phyloP scores from a whole-genome alignment of 2,797 vertebrate species.

The Kryptopterus vitreolus region DNA sequence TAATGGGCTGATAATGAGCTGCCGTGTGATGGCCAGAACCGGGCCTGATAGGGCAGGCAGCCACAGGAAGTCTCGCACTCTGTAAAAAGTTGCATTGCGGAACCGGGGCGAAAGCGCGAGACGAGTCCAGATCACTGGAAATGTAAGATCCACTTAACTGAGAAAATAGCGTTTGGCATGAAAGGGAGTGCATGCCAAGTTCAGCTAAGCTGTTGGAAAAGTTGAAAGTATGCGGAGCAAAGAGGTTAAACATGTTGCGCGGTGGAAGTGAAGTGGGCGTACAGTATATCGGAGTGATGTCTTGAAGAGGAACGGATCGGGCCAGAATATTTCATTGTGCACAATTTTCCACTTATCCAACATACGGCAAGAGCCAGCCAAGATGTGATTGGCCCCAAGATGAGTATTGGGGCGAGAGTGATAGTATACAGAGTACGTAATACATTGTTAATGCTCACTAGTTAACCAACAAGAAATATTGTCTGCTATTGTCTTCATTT shows the following conservation, averaged over 20 bases:
- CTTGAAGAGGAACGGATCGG: slow-evolving; percentile 8
- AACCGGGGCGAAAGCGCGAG: slow-evolving; percentile 50
- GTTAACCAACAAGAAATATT: too few relatives aligned
- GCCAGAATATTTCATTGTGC: slow-evolving; percentile 7
- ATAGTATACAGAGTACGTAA: too few relatives aligned
- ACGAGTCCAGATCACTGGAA: slow-evolving; percentile 53
- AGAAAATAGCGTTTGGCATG: slow-evolving; percentile 51
- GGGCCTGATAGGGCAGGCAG: slow-evolving; percentile 67
- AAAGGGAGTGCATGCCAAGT: slow-evolving; percentile 37
- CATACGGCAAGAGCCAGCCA: not conserved
- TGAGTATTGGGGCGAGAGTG: too few relatives aligned
- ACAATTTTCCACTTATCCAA: slow-evolving; percentile 13
- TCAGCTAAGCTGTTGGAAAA: slow-evolving; percentile 40
- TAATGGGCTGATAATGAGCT: slow-evolving; percentile 80
- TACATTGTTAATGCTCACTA: too few relatives aligned
- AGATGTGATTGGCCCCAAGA: not conserved
- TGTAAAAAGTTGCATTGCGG: slow-evolving; percentile 64
- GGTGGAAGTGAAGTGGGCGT: slow-evolving; percentile 24
- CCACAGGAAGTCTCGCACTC: slow-evolving; percentile 73
- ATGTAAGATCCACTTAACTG: slow-evolving; percentile 40
- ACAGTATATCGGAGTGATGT: slow-evolving; percentile 1
- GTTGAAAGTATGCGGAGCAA: slow-evolving; percentile 17
- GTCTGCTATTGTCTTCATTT: too few relatives aligned
- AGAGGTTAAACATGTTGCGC: slow-evolving; percentile 43
- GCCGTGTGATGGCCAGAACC: slow-evolving; percentile 67